A percentile compares a stretch with the other conserved stretches of the same genome.
Conservation (phyloP, 2,888 invertebrate genomes). For the Drosophila mettleri region DNA sequence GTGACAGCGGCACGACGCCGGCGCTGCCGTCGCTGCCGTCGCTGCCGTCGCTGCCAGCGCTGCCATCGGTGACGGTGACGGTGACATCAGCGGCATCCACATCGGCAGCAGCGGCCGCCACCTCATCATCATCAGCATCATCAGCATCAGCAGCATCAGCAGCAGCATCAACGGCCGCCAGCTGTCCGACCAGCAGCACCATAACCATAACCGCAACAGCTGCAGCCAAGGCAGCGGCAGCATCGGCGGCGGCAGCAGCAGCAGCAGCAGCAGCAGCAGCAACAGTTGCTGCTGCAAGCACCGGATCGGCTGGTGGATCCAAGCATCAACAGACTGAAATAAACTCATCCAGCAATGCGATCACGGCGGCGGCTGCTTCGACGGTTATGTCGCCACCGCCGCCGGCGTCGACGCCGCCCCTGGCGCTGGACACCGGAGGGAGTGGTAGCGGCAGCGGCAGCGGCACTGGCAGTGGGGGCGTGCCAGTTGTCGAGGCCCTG, state of each 20-base stretch:
- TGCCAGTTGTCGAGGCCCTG: conserved; percentile 43
- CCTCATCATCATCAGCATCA: conserved; percentile 42
- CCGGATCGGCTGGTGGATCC: conserved; percentile 17
- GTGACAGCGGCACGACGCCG: conserved; percentile 84
- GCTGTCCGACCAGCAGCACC: conserved; percentile 37
- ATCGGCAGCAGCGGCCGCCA: conserved; percentile 49
- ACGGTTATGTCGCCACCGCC: conserved; percentile 83
- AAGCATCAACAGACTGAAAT: conserved; percentile 82
- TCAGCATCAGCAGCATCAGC: conserved; percentile 15
- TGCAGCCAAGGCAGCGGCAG: conserved; percentile 32
- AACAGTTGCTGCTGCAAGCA: conserved; percentile 30
- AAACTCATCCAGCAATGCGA: conserved; percentile 80
- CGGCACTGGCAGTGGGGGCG: background rate
- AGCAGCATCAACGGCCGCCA: conserved; percentile 9
- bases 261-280: conserved; percentile 17
- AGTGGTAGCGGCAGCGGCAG: background rate
- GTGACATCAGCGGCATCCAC: conserved; percentile 53
- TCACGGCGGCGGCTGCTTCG: conserved; percentile 76
- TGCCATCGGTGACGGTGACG: conserved; percentile 47
- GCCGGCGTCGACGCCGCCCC: conserved; percentile 59
- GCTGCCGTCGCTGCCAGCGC: conserved; percentile 64
- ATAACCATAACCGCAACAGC: conserved; percentile 53
- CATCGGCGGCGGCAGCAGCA: conserved; percentile 28
- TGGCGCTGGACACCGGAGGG: conserved; percentile 10
- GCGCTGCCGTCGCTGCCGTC: conserved; percentile 70